phyloP scores from a whole-genome alignment of 2,888 invertebrate species.

The Brachylomia viminalis region DNA sequence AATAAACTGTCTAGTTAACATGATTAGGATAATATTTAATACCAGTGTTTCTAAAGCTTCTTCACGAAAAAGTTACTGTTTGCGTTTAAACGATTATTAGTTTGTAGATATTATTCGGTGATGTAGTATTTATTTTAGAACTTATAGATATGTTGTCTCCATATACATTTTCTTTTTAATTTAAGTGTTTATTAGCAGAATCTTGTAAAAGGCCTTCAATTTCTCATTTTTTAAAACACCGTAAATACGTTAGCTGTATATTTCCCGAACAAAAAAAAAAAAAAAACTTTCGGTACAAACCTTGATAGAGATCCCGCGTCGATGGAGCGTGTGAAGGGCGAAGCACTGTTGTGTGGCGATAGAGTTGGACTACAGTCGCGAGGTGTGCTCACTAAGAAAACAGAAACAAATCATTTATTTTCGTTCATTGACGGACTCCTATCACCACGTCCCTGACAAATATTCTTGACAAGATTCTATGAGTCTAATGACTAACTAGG shows the following conservation, averaged over 20 bases:
- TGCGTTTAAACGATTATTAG: neutral
- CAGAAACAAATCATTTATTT: conserved; percentile 26
- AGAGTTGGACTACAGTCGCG: conserved; percentile 96
- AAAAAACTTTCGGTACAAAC: conserved; percentile 75
- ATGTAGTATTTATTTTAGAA: neutral
- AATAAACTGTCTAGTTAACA: neutral
- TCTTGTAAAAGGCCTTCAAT: neutral
- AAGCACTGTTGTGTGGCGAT: conserved; percentile 94
- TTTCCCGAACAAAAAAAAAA: neutral
- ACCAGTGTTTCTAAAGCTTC: neutral
- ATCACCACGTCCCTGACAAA: too few species aligned
- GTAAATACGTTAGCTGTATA: neutral
- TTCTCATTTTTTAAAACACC: neutral
- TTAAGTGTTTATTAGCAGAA: neutral
- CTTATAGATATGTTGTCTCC: neutral
- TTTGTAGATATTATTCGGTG: neutral
- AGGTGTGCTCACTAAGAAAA: conserved; percentile 93
- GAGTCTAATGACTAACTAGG: neutral
- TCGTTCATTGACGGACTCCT: neutral
- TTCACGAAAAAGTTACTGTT: neutral
- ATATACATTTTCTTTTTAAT: neutral
- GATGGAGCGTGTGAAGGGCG: conserved; percentile 94
- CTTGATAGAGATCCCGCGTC: conserved; percentile 92
- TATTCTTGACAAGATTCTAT: too few species aligned
- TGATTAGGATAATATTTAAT: neutral